These are phyloP conservation scores for Euzetes globulus DNA, from an alignment of 2,888 invertebrate species.

Conservation along the genomic window DNA sequence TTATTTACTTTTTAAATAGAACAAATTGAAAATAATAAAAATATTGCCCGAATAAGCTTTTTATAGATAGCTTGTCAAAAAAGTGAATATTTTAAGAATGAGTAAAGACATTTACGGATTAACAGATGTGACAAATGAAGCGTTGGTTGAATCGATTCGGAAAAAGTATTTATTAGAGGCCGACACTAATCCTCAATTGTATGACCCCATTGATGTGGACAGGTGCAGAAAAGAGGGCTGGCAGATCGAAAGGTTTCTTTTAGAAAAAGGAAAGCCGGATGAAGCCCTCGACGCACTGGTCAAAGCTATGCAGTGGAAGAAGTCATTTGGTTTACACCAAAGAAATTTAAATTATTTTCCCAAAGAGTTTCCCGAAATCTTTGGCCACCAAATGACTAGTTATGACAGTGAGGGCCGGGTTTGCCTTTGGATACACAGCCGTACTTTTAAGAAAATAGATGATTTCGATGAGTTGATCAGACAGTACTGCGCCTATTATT, in stretches of 20 bases:
- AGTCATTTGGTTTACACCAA: slow-evolving; percentile 32
- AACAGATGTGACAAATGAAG: neutral
- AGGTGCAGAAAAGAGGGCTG: slow-evolving; percentile 27
- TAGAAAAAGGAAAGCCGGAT: neutral
- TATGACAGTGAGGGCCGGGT: slow-evolving; percentile 19
- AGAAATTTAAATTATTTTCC: slow-evolving; percentile 22
- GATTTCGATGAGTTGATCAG: neutral
- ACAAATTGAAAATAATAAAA: too few species aligned
- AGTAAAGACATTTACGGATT: neutral
- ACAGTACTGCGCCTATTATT: neutral
- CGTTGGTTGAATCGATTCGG: neutral
- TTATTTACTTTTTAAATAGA: too few species aligned
- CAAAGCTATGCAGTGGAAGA: slow-evolving; percentile 31
- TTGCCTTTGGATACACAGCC: neutral
- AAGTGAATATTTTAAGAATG: too few species aligned
- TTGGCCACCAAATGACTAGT: neutral
- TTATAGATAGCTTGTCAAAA: too few species aligned
- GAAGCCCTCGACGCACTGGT: slow-evolving; percentile 13
- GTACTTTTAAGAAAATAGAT: neutral
- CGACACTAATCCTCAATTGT: slow-evolving; percentile 21
- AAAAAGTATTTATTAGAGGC: neutral
- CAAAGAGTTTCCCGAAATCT: slow-evolving; percentile 26
- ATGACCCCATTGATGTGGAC: slow-evolving; percentile 31
- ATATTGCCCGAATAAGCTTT: too few species aligned
- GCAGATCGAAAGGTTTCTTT: slow-evolving; percentile 18